A percentile compares a stretch with the other conserved stretches of the same genome.
These are phyloP conservation scores for Oligia strigilis DNA, from an alignment of 2,888 invertebrate genomes.

Conservation along the genomic window DNA sequence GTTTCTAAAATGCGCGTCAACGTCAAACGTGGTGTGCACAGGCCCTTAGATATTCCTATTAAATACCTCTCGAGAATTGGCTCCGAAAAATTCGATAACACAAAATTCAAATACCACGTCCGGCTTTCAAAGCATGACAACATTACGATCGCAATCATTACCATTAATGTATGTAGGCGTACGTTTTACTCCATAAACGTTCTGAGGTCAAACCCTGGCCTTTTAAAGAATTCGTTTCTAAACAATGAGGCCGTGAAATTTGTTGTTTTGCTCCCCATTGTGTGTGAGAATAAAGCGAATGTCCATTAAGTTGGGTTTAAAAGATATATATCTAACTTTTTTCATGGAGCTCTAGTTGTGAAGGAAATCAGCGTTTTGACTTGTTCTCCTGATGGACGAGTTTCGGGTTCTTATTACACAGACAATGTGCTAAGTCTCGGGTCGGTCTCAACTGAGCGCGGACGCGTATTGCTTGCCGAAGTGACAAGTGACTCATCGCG, in stretches of 20 bases:
- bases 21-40: no score
- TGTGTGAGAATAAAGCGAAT: slow-evolving; percentile 54
- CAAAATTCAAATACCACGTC: slow-evolving; percentile 58
- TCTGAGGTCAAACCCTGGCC: slow-evolving; percentile 71
- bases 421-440: slow-evolving; percentile 8
- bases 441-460: no score
- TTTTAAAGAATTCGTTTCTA: slow-evolving; percentile 69
- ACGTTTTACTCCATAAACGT: slow-evolving; percentile 61
- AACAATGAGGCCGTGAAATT: slow-evolving; percentile 66
- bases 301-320: slow-evolving; percentile 59
- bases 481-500: no score
- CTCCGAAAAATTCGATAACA: slow-evolving; percentile 28
- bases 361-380: slow-evolving; percentile 38
- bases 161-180: slow-evolving; percentile 59
- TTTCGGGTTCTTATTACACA: slow-evolving; percentile 35
- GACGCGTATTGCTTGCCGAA: no score
- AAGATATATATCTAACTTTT: slow-evolving; percentile 58
- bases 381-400: slow-evolving; percentile 38
- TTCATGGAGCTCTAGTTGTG: slow-evolving; percentile 47
- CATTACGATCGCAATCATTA: slow-evolving; percentile 61
- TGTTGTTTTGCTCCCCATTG: slow-evolving; percentile 60
- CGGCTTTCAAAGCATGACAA: slow-evolving; percentile 47
- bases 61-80: slow-evolving; percentile 14
- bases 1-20: no score
- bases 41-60: not conserved